Evolutionary conservation across 2,113 vertebrate species (phyloP).

Genomic region (Oncorhynchus tshawytscha): DNA sequence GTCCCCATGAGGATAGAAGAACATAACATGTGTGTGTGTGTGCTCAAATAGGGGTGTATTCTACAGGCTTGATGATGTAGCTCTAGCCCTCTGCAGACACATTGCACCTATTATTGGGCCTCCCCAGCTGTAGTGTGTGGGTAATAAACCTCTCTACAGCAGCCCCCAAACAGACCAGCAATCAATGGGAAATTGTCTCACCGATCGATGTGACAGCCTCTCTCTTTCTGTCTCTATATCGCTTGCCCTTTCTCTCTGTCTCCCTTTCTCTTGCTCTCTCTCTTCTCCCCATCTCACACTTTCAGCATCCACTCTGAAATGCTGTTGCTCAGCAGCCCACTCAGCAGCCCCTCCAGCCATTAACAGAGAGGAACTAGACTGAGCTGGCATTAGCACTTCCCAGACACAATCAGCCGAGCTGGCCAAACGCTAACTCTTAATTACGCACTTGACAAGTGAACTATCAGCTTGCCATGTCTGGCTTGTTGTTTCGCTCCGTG

Average conservation of each 20-base stretch:
- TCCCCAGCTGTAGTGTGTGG: slow-evolving; percentile 71
- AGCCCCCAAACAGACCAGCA: slow-evolving; percentile 75
- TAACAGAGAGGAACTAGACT: slow-evolving; percentile 43
- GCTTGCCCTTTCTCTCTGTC: slow-evolving; percentile 12
- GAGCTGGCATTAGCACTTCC: slow-evolving; percentile 12
- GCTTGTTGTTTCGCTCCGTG: slow-evolving; percentile 22
- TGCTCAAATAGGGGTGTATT: slow-evolving; percentile 28
- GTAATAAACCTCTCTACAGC: slow-evolving; percentile 76
- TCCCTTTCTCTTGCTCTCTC: background rate
- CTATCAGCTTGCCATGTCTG: slow-evolving; percentile 32
- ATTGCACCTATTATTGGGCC: slow-evolving; percentile 66
- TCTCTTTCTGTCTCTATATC: slow-evolving; percentile 56
- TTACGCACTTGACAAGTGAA: slow-evolving; percentile 27
- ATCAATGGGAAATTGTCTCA: slow-evolving; percentile 81
- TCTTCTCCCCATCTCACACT: slow-evolving; percentile 17
- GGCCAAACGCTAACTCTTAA: slow-evolving; percentile 28
- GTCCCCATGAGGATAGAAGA: too few relatives aligned
- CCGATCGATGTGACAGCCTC: slow-evolving; percentile 70
- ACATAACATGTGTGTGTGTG: background rate
- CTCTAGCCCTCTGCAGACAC: slow-evolving; percentile 61
- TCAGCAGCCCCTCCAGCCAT: slow-evolving; percentile 66
- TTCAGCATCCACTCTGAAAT: slow-evolving; percentile 55
- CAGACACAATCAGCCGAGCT: slow-evolving; percentile 19
- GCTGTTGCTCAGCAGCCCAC: slow-evolving; percentile 68
- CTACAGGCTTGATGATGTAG: slow-evolving; percentile 55